Percentiles rank a stretch among this genome's conserved stretches.
Conservation (phyloP, 64 coral and sea anemone species). For the Trachythela sp. region DNA sequence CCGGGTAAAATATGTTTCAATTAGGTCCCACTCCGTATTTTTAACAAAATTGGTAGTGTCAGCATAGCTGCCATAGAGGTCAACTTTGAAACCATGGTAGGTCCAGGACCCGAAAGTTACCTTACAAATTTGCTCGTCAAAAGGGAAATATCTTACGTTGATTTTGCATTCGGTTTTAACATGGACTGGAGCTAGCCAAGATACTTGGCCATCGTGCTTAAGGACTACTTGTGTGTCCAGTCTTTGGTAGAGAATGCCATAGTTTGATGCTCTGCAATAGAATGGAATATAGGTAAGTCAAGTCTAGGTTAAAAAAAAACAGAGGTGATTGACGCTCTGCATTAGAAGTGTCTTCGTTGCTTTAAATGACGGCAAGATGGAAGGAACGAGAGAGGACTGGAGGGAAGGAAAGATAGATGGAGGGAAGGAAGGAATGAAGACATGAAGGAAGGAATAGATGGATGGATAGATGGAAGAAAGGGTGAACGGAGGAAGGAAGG, state of each 20-base stretch:
- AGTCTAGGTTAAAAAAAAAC: neutral
- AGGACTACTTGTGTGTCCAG: constrained; percentile 29
- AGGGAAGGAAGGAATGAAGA: too few relatives aligned
- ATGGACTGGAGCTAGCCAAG: constrained; percentile 29
- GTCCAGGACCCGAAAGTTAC: constrained; percentile 42
- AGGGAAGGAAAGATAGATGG: too few relatives aligned
- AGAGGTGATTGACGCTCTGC: too few relatives aligned
- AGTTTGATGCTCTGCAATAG: neutral
- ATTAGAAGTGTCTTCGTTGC: too few relatives aligned
- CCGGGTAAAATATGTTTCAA: neutral
- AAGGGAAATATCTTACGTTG: constrained; percentile 40
- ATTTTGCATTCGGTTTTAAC: constrained; percentile 40
- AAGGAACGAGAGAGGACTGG: too few relatives aligned
- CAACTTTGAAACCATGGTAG: constrained; percentile 36
- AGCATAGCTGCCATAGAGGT: constrained; percentile 2
- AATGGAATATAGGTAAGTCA: too few relatives aligned
- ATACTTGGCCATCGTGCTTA: neutral
- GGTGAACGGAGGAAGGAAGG: too few relatives aligned
- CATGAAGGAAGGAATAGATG: too few relatives aligned
- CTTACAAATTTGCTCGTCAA: constrained; percentile 40
- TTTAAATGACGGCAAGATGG: too few relatives aligned
- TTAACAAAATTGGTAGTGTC: constrained; percentile 11
- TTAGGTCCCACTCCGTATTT: constrained; percentile 38
- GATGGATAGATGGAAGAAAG: too few relatives aligned
- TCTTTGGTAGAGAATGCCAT: constrained; percentile 2